Base-by-base conservation (phyloP, 2,888 invertebrate species). In the Orgyia antiqua region DNA sequence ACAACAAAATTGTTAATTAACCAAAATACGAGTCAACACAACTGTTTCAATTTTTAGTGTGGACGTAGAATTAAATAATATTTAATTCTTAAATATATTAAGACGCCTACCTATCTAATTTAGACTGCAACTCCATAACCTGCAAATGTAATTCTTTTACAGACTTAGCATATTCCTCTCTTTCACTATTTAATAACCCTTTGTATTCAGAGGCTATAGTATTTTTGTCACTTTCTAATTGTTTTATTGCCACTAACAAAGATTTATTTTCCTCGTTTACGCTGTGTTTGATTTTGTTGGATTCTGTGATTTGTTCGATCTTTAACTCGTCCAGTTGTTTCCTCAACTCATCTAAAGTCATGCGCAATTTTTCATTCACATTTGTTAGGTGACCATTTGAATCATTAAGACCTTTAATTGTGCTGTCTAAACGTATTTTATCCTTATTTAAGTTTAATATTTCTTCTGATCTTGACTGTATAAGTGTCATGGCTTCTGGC, bases 151-250 rank as follows among this genome's bases (percentile, higher is more conserved):
- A 45, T 26, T 70, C 68, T 51, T 74, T 73, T 1, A 71, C 58
- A 20, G 68, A 65, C 48, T 72, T 71, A 10, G 58, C 42, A 44
- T 74, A 83, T 45, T 88, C 83, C 39, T 75, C 72, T 54, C 87
- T 78, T 65, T 90, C 90, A 35, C 74, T 84, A 13, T 64, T 68
- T 24, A 89, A 48, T 18, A 89, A 48, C 40, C 77, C 72, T 47
- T 88, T 88, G 45, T 86, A 88, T 61, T 89, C 87, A 29, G 69
- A 66, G n/a, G 73, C 51, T 9, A 82, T 56, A 8, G 45, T 42
- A 34, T 70, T 68, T 55, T 87, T 86, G 35, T 87, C 86, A 11
- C 59, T 62, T 60, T 89, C 86, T 27, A 87, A 52, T 36, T 79
- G 69, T 39, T 75, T 71, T 1, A 79, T 42, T 8, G 74, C 66